Base-by-base conservation (phyloP, 1,140 invertebrate species). In the Saccostrea cuccullata region DNA sequence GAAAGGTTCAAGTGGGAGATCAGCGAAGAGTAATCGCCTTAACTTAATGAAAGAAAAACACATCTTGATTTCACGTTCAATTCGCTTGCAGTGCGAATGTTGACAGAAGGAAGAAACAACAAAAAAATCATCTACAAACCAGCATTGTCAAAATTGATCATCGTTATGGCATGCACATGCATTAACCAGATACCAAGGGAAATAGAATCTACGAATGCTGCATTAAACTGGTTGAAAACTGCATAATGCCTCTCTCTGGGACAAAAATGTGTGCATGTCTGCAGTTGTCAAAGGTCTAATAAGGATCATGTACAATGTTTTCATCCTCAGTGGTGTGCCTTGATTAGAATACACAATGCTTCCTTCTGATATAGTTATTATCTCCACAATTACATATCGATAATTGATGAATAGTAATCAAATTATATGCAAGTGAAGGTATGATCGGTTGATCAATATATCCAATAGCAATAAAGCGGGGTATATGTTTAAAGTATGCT, bases 351-450 rank as follows among this genome's bases (percentile, higher is more conserved):
- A 77, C 13, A n/a, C 60, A n/a, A 8, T 36, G 70, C 26, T 30
- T 30, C 12, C 9, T 77, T 77, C 23, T 36, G 26, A 36, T 15
- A 77, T 77, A 12, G 70, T 15, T 36, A 36, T 15, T 15, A 77
- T 77, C 23, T 77, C 30, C 26, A 77, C 70, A 36, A 77, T 77
- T 30, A 36, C 26, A 26, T 77, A 77, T 77, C 70, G 70, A 77
- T 77, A 36, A 77, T 77, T 77, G 30, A 77, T 77, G 70, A 77
- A 26, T 36, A 4, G 26, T 77, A 77, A 77, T 26, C 15, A 77
- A 30, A 26, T 77, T 36, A 30, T 77, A 77, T 77, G 5, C 12
- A 30, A 13, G 67, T 40, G 26, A 26, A 36, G 20, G 60, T 23
- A 67, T 67, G 17, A 67, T 67, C 20, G 60, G 20, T 17, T 77